These are phyloP conservation scores for Cryptoprocta ferox DNA, from an alignment of 2,797 vertebrate species.

Conservation along the genomic window DNA sequence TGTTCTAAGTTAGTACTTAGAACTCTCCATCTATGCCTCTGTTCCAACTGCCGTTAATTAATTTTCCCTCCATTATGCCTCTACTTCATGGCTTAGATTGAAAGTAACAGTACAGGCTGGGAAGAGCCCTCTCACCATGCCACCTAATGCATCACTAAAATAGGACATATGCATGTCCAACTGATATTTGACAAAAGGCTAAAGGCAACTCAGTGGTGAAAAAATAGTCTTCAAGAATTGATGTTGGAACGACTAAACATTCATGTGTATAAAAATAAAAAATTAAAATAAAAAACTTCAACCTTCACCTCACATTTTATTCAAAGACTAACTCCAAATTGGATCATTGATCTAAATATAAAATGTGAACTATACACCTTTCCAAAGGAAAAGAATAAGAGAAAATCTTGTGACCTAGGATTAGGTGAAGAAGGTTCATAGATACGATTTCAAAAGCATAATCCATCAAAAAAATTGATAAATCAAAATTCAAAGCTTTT, in stretches of 20 bases:
- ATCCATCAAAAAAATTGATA: not conserved
- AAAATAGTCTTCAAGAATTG: not conserved
- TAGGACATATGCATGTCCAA: not conserved
- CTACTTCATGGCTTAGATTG: not conserved
- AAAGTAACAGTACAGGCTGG: too few relatives aligned
- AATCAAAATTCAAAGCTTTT: slow-evolving; percentile 3
- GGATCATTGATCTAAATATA: not conserved
- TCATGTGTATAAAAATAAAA: not conserved
- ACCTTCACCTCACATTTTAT: not conserved
- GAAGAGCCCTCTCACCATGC: not conserved
- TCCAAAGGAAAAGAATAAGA: not conserved
- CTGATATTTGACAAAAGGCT: not conserved
- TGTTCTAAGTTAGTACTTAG: not conserved
- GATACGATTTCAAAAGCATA: not conserved
- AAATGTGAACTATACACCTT: not conserved
- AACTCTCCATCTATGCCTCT: not conserved
- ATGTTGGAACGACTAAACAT: not conserved
- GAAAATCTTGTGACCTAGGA: not conserved
- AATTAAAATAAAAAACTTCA: not conserved
- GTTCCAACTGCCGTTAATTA: not conserved
- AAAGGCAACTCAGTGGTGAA: not conserved
- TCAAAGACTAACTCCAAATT: not conserved
- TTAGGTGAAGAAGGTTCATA: not conserved
- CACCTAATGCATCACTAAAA: not conserved
- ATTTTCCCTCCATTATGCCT: not conserved